A percentile compares a stretch with the other conserved stretches of the same genome.
phyloP scores from a whole-genome alignment of 2,888 invertebrate species.

The Ormyrus rosae region DNA sequence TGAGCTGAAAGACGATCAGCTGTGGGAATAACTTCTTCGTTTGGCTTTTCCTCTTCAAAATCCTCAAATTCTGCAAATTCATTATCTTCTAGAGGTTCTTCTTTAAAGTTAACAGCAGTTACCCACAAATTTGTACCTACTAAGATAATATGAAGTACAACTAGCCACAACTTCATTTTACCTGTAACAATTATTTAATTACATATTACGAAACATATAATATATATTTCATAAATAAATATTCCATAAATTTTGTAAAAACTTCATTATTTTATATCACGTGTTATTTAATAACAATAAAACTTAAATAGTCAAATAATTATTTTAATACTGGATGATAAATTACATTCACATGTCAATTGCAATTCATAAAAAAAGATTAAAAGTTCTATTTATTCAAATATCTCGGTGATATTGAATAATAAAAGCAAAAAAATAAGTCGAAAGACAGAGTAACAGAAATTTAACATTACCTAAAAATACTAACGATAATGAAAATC shows the following conservation, averaged over 20 bases:
- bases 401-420: background rate
- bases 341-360: too few relatives aligned
- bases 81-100: conserved; percentile 83
- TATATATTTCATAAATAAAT: background rate
- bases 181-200: conserved; percentile 59
- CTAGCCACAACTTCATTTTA: conserved; percentile 75
- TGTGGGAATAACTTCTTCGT: conserved; percentile 61
- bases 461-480: conserved; percentile 38
- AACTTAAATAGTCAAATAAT: too few relatives aligned
- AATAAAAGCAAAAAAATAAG: background rate
- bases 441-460: background rate
- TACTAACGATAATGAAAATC: conserved; percentile 41
- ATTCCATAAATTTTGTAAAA: conserved; percentile 4
- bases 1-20: conserved; percentile 61
- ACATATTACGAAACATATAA: background rate
- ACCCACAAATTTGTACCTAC: conserved; percentile 75
- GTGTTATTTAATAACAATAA: too few relatives aligned
- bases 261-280: too few relatives aligned
- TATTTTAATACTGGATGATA: too few relatives aligned
- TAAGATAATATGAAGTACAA: conserved; percentile 73
- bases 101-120: conserved; percentile 73
- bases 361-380: background rate
- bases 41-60: conserved; percentile 82
- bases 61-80: conserved; percentile 97
- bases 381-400: background rate